phyloP scores from a whole-genome alignment of 2,113 vertebrate genomes.

The Orientallactaga bullata region DNA sequence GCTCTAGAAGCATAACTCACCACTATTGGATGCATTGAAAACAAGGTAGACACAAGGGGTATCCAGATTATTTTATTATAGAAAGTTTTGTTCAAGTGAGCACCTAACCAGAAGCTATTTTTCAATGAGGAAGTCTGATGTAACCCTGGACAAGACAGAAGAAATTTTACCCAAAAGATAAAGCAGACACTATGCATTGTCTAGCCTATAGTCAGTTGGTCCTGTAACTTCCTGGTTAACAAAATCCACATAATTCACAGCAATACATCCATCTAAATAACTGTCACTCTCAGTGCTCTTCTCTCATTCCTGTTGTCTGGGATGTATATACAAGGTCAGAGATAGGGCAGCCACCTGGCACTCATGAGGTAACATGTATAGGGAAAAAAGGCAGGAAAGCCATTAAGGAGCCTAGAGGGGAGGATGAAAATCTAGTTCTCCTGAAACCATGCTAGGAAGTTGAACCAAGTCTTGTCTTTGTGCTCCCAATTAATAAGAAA shows the following conservation, averaged over 20 bases:
- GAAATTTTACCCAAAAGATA: neutral
- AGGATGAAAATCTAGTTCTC: neutral
- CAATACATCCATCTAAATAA: neutral
- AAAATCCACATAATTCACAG: neutral
- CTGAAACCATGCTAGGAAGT: neutral
- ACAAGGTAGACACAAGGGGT: neutral
- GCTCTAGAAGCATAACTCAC: neutral
- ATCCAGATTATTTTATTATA: neutral
- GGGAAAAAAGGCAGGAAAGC: neutral
- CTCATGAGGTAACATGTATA: neutral
- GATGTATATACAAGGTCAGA: neutral
- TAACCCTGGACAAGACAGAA: neutral
- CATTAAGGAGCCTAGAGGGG: neutral
- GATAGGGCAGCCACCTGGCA: neutral
- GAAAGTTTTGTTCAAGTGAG: neutral
- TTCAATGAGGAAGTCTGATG: neutral
- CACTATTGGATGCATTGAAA: neutral
- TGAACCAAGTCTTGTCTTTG: neutral
- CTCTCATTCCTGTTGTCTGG: neutral
- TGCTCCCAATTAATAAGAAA: neutral
- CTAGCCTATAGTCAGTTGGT: neutral
- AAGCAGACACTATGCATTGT: neutral
- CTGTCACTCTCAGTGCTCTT: neutral
- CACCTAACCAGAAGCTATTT: neutral
- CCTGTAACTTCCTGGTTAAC: neutral